These are phyloP conservation scores for Cyprinodon tularosa DNA, from an alignment of 2,113 vertebrate genomes.

Conservation along the genomic window DNA sequence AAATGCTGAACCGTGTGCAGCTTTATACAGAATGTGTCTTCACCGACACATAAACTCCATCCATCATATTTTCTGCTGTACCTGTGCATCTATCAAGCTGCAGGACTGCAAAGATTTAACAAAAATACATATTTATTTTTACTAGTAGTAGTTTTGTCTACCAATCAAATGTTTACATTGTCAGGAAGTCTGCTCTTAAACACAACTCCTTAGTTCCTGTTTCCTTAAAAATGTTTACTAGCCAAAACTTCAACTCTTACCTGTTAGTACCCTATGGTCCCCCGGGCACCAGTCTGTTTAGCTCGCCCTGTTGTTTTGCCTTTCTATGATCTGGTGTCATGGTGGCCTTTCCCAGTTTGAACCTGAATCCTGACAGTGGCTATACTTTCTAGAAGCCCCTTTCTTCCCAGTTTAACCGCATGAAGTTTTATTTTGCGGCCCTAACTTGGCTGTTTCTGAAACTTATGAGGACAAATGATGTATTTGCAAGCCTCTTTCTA, in stretches of 20 bases:
- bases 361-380: background rate
- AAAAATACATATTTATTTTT: background rate
- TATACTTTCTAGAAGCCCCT: background rate
- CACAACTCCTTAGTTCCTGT: background rate
- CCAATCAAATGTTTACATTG: background rate
- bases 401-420: background rate
- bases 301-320: slow-evolving; percentile 11
- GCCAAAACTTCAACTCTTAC: background rate
- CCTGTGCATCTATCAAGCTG: background rate
- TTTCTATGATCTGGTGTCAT: slow-evolving; percentile 6
- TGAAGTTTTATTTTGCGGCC: background rate
- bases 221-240: background rate
- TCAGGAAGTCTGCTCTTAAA: slow-evolving; percentile 18
- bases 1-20: background rate
- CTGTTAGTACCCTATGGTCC: background rate
- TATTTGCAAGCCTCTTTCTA: background rate
- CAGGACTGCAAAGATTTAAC: background rate
- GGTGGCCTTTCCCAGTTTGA: slow-evolving; percentile 13
- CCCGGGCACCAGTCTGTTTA: background rate
- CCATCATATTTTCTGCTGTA: background rate
- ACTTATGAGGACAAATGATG: background rate
- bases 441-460: background rate
- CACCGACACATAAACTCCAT: background rate
- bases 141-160: background rate
- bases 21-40: background rate